Conservation (phyloP, 1,140 invertebrate species). For the Rhysida immarginata region DNA sequence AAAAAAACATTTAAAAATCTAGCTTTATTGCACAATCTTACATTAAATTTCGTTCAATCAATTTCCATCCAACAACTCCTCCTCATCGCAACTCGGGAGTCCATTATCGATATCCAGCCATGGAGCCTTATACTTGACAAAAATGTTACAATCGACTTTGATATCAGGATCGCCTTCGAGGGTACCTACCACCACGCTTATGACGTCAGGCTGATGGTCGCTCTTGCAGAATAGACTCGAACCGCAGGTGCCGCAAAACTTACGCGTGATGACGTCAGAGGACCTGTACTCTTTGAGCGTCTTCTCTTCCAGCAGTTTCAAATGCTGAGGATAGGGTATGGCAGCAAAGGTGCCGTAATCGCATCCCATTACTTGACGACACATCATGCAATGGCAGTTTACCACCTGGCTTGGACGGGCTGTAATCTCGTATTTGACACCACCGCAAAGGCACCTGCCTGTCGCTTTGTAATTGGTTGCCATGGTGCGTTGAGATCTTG, state of each 20-base stretch:
- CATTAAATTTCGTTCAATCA: too few relatives aligned
- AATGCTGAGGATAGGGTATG: too few relatives aligned
- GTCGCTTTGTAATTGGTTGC: not conserved
- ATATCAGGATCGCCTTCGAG: not conserved
- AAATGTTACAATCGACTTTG: not conserved
- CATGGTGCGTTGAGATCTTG: too few relatives aligned
- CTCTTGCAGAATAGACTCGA: not conserved
- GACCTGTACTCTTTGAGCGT: not conserved
- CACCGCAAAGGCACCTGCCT: not conserved
- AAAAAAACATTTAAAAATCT: too few relatives aligned
- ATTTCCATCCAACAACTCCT: not conserved
- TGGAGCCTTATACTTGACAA: not conserved
- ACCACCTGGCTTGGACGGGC: not conserved
- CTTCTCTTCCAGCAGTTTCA: not conserved
- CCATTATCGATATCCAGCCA: not conserved
- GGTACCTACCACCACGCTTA: not conserved
- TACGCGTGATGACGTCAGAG: not conserved
- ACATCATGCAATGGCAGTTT: not conserved
- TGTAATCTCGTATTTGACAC: not conserved
- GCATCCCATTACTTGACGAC: not conserved
- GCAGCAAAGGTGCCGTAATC: not conserved
- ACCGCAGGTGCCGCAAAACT: not conserved
- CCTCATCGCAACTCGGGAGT: not conserved
- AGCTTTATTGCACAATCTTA: too few relatives aligned
- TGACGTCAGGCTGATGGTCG: not conserved